Conservation (phyloP, 2,888 invertebrate species). For the Leucozona laternaria region DNA sequence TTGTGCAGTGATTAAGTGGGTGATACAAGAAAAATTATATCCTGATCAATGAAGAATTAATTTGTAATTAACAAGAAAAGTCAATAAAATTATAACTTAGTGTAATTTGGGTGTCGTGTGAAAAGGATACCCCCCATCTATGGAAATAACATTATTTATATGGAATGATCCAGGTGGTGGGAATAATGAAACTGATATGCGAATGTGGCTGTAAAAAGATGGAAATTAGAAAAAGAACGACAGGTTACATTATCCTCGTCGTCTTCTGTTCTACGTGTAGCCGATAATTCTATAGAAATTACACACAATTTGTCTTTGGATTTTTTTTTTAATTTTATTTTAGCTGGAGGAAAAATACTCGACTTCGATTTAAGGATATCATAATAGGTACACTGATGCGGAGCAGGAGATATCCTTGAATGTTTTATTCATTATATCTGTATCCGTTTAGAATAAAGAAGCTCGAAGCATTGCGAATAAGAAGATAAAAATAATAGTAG, state of each 20-base stretch:
- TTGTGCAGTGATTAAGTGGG: conserved; percentile 55
- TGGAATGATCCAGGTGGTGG: conserved; percentile 46
- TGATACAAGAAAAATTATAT: conserved; percentile 26
- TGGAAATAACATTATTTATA: conserved; percentile 19
- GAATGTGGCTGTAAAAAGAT: conserved; percentile 31
- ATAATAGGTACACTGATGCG: too few relatives aligned
- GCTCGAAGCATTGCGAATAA: neutral
- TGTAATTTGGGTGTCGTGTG: conserved; percentile 1
- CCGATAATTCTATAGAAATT: conserved; percentile 69
- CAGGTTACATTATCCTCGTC: neutral
- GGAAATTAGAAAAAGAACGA: conserved; percentile 21
- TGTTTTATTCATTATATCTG: conserved; percentile 28
- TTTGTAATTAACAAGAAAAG: conserved; percentile 52
- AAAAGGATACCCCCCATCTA: neutral
- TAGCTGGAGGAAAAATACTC: neutral
- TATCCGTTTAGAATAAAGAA: neutral
- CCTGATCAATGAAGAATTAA: conserved; percentile 60
- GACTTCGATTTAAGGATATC: conserved; percentile 10
- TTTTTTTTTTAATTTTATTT: neutral
- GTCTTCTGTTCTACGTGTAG: conserved; percentile 54
- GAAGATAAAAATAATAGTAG: conserved; percentile 30
- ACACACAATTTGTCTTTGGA: conserved; percentile 70
- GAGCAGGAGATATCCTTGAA: conserved; percentile 3
- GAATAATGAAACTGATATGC: conserved; percentile 34
- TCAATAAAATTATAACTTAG: neutral